Evolutionary conservation across 2,888 invertebrate genomes (phyloP).

Genomic region (Chrysolina oricalcia): DNA sequence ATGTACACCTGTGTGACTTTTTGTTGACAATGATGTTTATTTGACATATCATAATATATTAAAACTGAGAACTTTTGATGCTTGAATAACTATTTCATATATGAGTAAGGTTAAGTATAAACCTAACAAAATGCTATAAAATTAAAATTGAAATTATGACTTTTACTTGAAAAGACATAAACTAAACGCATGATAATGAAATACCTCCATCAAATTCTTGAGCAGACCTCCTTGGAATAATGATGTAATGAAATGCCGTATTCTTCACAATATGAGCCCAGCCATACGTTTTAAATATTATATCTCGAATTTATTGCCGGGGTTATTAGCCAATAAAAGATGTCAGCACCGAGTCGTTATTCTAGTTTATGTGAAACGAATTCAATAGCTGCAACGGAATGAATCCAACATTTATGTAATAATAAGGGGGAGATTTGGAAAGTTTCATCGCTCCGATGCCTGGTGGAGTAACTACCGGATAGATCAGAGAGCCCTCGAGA

Average conservation of each 20-base stretch:
- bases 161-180: neutral
- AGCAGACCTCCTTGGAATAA: slow-evolving; percentile 3
- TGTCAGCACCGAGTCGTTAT: slow-evolving; percentile 25
- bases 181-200: neutral
- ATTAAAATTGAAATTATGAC: no score
- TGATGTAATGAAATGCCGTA: slow-evolving; percentile 3
- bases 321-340: slow-evolving; percentile 36
- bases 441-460: neutral
- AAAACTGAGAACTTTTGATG: no score
- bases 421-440: slow-evolving; percentile 9
- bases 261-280: slow-evolving; percentile 18
- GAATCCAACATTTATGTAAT: slow-evolving; percentile 26
- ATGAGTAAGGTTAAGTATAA: no score
- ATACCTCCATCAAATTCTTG: neutral
- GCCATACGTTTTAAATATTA: slow-evolving; percentile 35
- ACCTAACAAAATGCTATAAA: no score
- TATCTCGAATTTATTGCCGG: slow-evolving; percentile 31
- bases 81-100: no score
- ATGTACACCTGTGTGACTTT: no score
- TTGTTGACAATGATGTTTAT: no score
- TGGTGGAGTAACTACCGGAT: neutral
- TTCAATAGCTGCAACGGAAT: slow-evolving; percentile 27
- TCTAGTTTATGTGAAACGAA: slow-evolving; percentile 20
- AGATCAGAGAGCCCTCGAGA: neutral
- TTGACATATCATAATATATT: no score